These are phyloP conservation scores for Drosophila subpulchrella DNA, from an alignment of 1,140 invertebrate genomes.

Conservation along the genomic window DNA sequence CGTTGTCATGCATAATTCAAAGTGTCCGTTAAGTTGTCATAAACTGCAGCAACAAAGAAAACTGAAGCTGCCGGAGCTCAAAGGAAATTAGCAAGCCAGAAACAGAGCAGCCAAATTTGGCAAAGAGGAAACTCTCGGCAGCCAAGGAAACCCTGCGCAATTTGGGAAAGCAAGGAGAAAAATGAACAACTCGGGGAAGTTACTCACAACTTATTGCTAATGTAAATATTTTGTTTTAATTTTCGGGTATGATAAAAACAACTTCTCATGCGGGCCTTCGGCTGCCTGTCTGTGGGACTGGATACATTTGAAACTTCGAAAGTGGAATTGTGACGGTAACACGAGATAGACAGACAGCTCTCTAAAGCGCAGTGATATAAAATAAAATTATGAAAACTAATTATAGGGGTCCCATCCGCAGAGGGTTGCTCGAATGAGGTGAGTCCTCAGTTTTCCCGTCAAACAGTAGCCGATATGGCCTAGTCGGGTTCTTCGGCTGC, in stretches of 20 bases:
- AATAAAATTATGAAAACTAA: conserved; percentile 78
- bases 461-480: conserved; percentile 39
- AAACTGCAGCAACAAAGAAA: conserved; percentile 57
- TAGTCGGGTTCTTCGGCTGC: conserved; percentile 34
- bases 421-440: conserved; percentile 13
- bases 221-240: conserved; percentile 82
- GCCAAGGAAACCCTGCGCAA: conserved; percentile 25
- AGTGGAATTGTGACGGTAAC: conserved; percentile 56
- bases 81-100: conserved; percentile 51
- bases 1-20: conserved; percentile 72
- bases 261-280: conserved; percentile 58
- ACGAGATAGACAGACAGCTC: conserved; percentile 55
- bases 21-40: conserved; percentile 77
- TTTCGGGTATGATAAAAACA: conserved; percentile 61
- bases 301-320: conserved; percentile 37
- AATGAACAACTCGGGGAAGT: conserved; percentile 8
- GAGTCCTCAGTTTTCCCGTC: conserved; percentile 35
- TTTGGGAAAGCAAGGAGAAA: conserved; percentile 8
- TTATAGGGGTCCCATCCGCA: conserved; percentile 66
- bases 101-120: conserved; percentile 49
- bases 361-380: conserved; percentile 69
- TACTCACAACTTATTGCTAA: conserved; percentile 69
- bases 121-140: conserved; percentile 23
- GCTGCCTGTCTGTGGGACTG: conserved; percentile 7
- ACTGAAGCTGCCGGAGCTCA: conserved; percentile 30